Evolutionary conservation across 2,797 vertebrate genomes (phyloP), one percentile per base, ranked within the genome.

Genomic region (Eidolon dupreanum): DNA sequence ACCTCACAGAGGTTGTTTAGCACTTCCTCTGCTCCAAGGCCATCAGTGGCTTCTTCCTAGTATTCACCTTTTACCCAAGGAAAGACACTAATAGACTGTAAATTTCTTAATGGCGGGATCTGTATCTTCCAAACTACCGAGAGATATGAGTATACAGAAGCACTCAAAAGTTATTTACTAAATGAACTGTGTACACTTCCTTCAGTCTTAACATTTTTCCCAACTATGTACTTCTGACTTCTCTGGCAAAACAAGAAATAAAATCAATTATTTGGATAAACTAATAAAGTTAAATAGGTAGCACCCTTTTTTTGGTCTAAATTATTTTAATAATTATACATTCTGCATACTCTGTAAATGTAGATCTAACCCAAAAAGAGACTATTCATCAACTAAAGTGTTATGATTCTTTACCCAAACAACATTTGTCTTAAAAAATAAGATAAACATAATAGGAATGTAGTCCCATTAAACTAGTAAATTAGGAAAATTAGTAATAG

Each of bases 201-300:
- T 59, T 92, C 7, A 53, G 7, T 57, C n/a, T 89, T 51, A 57
- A 81, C 0, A 63, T 22, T 96, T 65, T 74, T 28, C 17, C 38
- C 31, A 70, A 6, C 7, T 55, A 36, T 70, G 8, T 57, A 57
- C 16, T 38, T 68, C 46, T 79, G 28, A 68, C 59, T 93, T 63
- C 31, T 63, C 38, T 91, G 66, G 51, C 74, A 33, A 97, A 88
- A 70, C 1, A 91, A 82, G 38, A 93, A 88, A 87, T 75, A 88
- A 75, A 90, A 70, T 22, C 12, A 36, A 88, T 74, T 84, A 84
- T 63, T n/a, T 85, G 63, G 13, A 73, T 84, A 78, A 49, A 78
- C 38, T 70, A 87, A n/a, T 53, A 71, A 41, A 19, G 31, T 73
- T 38, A 96, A 74, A 49, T 26, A 77, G 59, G 57, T 53, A 88